Base-by-base conservation (phyloP, 2,888 invertebrate genomes). In the Ernsta delagoae region DNA sequence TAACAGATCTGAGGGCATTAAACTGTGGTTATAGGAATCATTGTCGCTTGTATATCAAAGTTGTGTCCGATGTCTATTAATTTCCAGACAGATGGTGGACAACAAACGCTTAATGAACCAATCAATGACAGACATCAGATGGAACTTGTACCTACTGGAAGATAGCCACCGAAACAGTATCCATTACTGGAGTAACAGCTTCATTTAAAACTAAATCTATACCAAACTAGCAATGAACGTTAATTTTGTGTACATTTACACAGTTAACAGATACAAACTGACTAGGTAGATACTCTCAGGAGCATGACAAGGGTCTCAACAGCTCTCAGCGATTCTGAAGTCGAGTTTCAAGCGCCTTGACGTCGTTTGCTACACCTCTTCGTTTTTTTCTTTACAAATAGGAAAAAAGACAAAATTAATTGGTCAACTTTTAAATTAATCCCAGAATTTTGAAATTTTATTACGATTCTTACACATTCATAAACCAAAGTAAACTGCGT, bases 321-420 rank as follows among this genome's bases (percentile, higher is more conserved):
- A 57, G 36, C 57, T 12, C 57, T 57, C 36, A 36, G 12, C 57
- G 9, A 6, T 11, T 57, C 57, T 12, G 57, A 36, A 36, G 36
- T 34, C 57, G 11, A 54, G 31, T 57, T 57, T 57, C 34, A 57
- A 36, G 57, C 36, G 36, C n/a, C 36, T 56, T n/a, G 36, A 36
- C 56, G 56, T 56, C 24, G 36, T 56, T 56, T 56, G 11, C 56
- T n/a, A 56, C 56, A 56, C 56, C 34, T 8, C 9, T 56, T 5
- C 36, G 11, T 31, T 54, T 9, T 24, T 54, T 54, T 54, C 54
- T 54, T 54, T 11, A 36, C 36, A 56, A 56, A 34, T 36, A 57
- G 50, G 6, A 4, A 1, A 16, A 50, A 50, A 48, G 48, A 50
- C 50, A 50, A 4, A 50, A 50, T 3, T 50, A 16, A 50, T 5